These are phyloP conservation scores for Rhodinocichla rosea DNA, from an alignment of 2,113 vertebrate species.

Conservation along the genomic window DNA sequence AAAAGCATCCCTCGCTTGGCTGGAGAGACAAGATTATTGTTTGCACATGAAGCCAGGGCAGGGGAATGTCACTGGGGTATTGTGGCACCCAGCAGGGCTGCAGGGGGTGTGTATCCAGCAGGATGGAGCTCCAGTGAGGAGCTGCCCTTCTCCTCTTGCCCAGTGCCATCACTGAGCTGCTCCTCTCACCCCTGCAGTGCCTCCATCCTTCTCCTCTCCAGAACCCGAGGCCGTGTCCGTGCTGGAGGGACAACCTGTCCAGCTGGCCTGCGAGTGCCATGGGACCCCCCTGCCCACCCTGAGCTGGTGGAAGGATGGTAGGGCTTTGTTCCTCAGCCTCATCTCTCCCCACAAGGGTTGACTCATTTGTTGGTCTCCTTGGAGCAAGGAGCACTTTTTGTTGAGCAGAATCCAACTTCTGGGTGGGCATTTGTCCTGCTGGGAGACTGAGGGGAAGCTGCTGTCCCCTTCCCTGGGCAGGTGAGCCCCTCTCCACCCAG, in stretches of 20 bases:
- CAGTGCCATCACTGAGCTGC: fast-evolving
- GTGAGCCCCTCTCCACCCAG: constrained; percentile 23
- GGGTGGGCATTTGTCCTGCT: not conserved
- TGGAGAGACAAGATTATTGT: not conserved
- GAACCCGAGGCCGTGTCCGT: not conserved
- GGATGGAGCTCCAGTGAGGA: not conserved
- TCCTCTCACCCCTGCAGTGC: constrained; percentile 37
- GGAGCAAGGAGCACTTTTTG: not conserved
- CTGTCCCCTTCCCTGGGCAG: not conserved
- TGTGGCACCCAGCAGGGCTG: not conserved
- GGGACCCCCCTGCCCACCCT: constrained; percentile 84
- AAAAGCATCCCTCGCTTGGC: not conserved
- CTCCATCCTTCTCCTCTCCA: constrained; percentile 45
- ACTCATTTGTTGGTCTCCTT: not conserved
- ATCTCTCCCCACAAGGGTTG: not conserved
- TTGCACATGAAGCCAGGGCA: not conserved
- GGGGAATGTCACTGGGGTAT: not conserved
- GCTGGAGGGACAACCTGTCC: constrained; percentile 61
- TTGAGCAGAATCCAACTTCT: not conserved
- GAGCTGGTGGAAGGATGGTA: constrained; percentile 88
- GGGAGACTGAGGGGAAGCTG: not conserved
- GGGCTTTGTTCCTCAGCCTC: not conserved
- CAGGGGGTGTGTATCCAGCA: not conserved
- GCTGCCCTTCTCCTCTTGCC: not conserved
- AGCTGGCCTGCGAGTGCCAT: constrained; percentile 81